Evolutionary conservation across 1,140 invertebrate species (phyloP).

Genomic region (Nasonia longicornis): DNA sequence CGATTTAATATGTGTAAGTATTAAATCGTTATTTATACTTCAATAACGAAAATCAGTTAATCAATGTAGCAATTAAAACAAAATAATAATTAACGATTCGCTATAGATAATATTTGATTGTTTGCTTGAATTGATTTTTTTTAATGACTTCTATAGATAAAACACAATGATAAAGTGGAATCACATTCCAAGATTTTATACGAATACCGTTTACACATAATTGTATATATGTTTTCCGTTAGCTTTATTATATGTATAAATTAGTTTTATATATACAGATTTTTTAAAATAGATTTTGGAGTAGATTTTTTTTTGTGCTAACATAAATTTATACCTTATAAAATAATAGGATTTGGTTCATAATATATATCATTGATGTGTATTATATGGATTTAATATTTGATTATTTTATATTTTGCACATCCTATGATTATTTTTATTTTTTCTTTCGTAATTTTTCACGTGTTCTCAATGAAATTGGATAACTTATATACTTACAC

Average conservation of each 20-base stretch:
- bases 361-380: background rate
- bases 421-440: background rate
- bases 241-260: background rate
- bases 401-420: background rate
- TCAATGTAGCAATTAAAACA: too few species aligned
- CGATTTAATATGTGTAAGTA: too few species aligned
- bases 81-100: too few species aligned
- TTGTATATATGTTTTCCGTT: background rate
- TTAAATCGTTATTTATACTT: too few species aligned
- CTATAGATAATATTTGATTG: too few species aligned
- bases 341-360: constrained; percentile 4
- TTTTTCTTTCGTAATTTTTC: background rate
- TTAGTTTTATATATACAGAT: background rate
- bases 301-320: background rate
- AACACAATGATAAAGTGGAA: background rate
- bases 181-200: background rate
- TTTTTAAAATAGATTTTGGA: background rate
- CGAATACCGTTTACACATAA: background rate
- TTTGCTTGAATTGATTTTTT: too few species aligned
- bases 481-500: background rate
- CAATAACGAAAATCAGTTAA: too few species aligned
- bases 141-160: background rate
- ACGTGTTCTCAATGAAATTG: background rate
- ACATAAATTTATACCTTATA: background rate
- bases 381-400: background rate